Base-by-base conservation (phyloP, 2,113 vertebrate genomes). In the Myotis yumanensis region DNA sequence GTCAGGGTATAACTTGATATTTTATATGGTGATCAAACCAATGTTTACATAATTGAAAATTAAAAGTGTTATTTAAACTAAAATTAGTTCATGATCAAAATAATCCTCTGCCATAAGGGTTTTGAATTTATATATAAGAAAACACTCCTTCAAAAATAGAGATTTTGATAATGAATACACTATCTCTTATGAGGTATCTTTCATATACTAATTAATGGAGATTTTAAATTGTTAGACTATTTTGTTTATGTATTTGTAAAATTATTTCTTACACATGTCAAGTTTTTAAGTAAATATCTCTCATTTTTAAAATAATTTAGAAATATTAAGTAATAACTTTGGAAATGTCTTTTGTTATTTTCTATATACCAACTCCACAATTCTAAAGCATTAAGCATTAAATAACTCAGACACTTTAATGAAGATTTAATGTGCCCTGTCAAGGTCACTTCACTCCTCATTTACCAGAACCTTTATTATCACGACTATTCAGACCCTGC, bases 321-420 rank as follows among this genome's bases (percentile, higher is more conserved):
- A 82, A 90, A 48, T 35, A 23, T n/a, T 84, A 82, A 73, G 52
- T 92, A 79, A 68, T 69, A 95, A 40, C 32, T 3, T 59, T 81
- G 12, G 20, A 48, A n/a, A 59, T 73, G 48, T 48, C n/a, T 6
- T 62, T 48, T 72, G 12, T 40, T 83, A 68, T 76, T 82, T 75
- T 57, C 66, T 12, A n/a, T 37, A 82, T 93, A 68, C 8, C 16
- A 69, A 82, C 11, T 22, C 32, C 52, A 86, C 4, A 64, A 12
- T 91, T 82, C 11, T 84, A 77, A 80, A 86, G 0, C 52, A 82
- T 71, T 51, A 86, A 64, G 89, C 51, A 59, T n/a, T 77, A 77
- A 93, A 48, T 76, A 93, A 91, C 28, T 90, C 23, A 81, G 66
- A 46, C 25, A 86, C 3, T 46, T 77, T 85, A 96, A 73, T 89